Conservation (phyloP, 1,140 invertebrate genomes). For the Sweltsa coloradensis region DNA sequence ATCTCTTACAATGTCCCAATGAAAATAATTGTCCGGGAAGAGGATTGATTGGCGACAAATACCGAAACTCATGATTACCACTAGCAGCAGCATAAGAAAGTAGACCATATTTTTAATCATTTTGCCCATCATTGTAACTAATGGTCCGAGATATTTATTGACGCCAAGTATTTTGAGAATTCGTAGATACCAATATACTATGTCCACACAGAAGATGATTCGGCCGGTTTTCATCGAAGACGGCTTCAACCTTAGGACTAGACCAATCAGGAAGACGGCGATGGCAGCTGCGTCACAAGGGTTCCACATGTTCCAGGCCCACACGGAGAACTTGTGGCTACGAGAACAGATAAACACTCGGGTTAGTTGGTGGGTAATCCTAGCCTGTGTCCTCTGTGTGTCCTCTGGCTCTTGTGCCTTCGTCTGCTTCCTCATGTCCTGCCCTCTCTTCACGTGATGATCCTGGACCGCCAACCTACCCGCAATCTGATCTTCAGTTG, state of each 20-base stretch:
- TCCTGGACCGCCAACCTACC: too few relatives aligned
- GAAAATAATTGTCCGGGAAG: constrained; percentile 74
- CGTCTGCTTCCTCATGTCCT: too few relatives aligned
- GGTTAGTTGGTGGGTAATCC: too few relatives aligned
- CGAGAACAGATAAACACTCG: constrained; percentile 20
- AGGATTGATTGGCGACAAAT: constrained; percentile 88
- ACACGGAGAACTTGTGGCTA: constrained; percentile 82
- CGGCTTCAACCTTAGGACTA: constrained; percentile 57
- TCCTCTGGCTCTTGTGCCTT: too few relatives aligned
- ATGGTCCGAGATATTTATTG: constrained; percentile 91
- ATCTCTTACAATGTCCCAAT: constrained; percentile 76
- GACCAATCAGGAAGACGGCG: constrained; percentile 69
- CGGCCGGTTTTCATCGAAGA: constrained; percentile 65
- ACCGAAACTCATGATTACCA: constrained; percentile 93
- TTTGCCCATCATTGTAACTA: constrained; percentile 97
- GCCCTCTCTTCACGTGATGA: too few relatives aligned
- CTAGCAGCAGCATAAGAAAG: constrained; percentile 87
- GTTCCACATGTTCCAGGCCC: constrained; percentile 89
- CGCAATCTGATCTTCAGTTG: too few relatives aligned
- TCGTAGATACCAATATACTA: constrained; percentile 92
- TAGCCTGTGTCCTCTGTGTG: too few relatives aligned
- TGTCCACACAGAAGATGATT: constrained; percentile 82
- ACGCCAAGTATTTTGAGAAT: constrained; percentile 94
- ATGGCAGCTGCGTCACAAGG: constrained; percentile 77
- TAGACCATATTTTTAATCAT: constrained; percentile 97